Base-by-base conservation (phyloP, 2,113 vertebrate species). In the Syngnathoides biaculeatus region DNA sequence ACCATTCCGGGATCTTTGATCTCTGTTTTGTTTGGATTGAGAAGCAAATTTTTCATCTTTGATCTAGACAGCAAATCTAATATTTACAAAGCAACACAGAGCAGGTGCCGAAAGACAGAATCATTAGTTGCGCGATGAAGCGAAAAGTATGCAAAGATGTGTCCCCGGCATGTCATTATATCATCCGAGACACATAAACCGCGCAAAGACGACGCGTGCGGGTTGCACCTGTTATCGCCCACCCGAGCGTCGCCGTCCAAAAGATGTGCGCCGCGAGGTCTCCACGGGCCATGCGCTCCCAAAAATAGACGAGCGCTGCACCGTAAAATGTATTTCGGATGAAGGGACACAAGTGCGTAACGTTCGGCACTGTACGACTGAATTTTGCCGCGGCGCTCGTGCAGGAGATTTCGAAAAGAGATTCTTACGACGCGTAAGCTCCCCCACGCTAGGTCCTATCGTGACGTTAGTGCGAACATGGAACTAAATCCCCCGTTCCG, bases 91-190 rank as follows among this genome's bases (percentile, higher is more conserved):
- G 30, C 30, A 35, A 35, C 3, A 35, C 30, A 35, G 30, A 35
- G 42, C 42, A 8, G 42, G 42, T 43, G 10, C 3, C 12, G 12
- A 43, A 43, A 43, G 9, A 43, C 42, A 43, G 42, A 12, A 43
- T 12, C 13, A 2, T 0, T 43, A 13, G 13, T 43, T 43, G 13
- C 30, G 3, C 12, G 13, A 43, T 8, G 10, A 43, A 10, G 15
- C 45, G 19, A 48, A 48, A 75, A 69, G 50, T 55, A 57, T 66
- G 20, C 63, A 60, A 43, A 72, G 22, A 6, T 50, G 20, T 17
- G 61, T 77, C 64, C 67, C 65, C 53, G 56, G 65, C 65, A 55
- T 73, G 67, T 62, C 71, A 43, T 72, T 39, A 73, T 74, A 76
- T 66, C 53, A 76, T 53, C 65, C 62, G 53, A 62, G 67, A 75